phyloP scores from a whole-genome alignment of 1,140 invertebrate species.

The Drosophila kepulauana region DNA sequence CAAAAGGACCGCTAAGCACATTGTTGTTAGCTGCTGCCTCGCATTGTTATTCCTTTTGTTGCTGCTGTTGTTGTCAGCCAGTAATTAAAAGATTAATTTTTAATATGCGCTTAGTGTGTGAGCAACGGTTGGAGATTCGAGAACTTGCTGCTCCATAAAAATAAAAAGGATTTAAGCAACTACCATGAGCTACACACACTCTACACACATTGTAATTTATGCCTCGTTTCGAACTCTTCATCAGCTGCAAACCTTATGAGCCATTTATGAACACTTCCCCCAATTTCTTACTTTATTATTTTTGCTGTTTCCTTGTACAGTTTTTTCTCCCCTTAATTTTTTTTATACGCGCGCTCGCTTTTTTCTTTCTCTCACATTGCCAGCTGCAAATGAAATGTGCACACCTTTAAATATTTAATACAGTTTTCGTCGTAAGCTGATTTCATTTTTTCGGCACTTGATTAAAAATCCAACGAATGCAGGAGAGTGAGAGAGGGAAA shows the following conservation, averaged over 20 bases:
- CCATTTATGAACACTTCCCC: constrained; percentile 26
- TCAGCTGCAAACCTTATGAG: constrained; percentile 61
- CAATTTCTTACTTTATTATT: background rate
- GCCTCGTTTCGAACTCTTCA: constrained; percentile 47
- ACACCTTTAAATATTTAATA: constrained; percentile 74
- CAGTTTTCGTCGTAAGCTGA: constrained; percentile 63
- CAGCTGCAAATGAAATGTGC: constrained; percentile 63
- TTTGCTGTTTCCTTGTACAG: background rate
- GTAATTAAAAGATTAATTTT: constrained; percentile 82
- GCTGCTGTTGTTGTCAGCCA: constrained; percentile 28
- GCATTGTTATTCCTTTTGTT: constrained; percentile 17
- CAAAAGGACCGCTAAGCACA: constrained; percentile 30
- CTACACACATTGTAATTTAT: constrained; percentile 70
- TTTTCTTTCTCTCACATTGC: constrained; percentile 18
- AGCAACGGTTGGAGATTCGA: constrained; percentile 13
- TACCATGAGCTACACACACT: constrained; percentile 12
- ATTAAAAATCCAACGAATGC: constrained; percentile 48
- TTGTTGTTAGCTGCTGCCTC: constrained; percentile 1
- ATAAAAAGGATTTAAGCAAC: constrained; percentile 58
- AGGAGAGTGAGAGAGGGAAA: background rate
- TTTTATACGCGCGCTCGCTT: constrained; percentile 55
- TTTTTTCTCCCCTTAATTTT: constrained; percentile 70
- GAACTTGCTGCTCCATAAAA: constrained; percentile 39
- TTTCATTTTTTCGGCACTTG: constrained; percentile 49
- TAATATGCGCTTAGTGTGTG: constrained; percentile 70